Percentiles rank a stretch among this genome's conserved stretches.
Conservation (phyloP, 92 coral and sea anemone species). For the Zoanthus gigantus region DNA sequence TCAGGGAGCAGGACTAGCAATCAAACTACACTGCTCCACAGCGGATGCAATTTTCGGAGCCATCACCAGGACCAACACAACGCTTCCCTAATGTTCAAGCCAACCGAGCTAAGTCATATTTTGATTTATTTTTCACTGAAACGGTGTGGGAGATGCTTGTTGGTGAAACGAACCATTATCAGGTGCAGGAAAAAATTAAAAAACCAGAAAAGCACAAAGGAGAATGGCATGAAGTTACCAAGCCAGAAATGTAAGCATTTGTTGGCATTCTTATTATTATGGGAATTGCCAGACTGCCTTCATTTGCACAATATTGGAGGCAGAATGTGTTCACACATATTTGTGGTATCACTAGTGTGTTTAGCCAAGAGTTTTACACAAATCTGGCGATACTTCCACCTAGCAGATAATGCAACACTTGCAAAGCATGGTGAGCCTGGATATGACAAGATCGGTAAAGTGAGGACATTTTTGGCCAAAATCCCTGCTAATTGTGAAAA, state of each 20-base stretch:
- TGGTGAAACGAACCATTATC: conserved; percentile 64
- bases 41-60: conserved; percentile 38
- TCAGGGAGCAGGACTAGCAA: conserved; percentile 4
- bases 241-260: conserved; percentile 27
- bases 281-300: conserved; percentile 20
- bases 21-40: neutral
- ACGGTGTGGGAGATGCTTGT: conserved; percentile 54
- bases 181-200: conserved; percentile 33
- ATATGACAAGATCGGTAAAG: conserved; percentile 20
- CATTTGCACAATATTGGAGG: conserved; percentile 8
- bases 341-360: conserved; percentile 13
- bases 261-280: conserved; percentile 1
- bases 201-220: conserved; percentile 17
- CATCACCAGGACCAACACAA: conserved; percentile 58
- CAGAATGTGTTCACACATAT: conserved; percentile 20
- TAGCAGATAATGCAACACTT: conserved; percentile 1
- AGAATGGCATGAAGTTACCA: conserved; percentile 3
- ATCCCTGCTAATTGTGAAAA: neutral
- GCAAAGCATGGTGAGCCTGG: conserved; percentile 17
- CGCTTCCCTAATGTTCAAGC: conserved; percentile 47
- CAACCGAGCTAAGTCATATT: conserved; percentile 29
- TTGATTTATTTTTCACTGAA: conserved; percentile 55
- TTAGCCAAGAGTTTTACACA: neutral
- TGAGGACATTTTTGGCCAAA: neutral
- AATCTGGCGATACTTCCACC: conserved; percentile 5